Conservation (phyloP, 2,113 vertebrate genomes). For the Semnornis frantzii region DNA sequence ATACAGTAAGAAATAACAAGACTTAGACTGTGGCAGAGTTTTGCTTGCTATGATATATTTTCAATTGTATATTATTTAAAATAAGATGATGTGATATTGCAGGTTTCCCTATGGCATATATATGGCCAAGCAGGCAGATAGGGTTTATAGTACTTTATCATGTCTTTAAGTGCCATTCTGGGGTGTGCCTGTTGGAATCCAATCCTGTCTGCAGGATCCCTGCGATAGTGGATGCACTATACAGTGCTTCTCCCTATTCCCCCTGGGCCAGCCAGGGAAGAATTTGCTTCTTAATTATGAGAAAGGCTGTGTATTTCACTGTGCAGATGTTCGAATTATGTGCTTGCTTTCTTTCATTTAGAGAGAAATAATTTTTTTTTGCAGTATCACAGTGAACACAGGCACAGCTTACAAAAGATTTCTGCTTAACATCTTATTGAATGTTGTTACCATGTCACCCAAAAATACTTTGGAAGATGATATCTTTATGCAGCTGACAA, state of each 20-base stretch:
- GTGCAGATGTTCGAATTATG: slow-evolving; percentile 24
- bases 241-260: background rate
- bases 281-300: background rate
- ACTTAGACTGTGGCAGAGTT: background rate
- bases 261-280: background rate
- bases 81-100: background rate
- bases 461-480: slow-evolving; percentile 63
- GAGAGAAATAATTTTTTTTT: slow-evolving; percentile 49
- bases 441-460: slow-evolving; percentile 45
- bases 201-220: background rate
- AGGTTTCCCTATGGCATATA: background rate
- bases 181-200: slow-evolving; percentile 42
- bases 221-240: background rate
- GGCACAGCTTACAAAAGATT: slow-evolving; percentile 28
- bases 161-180: slow-evolving; percentile 18
- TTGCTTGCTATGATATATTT: background rate
- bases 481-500: slow-evolving; percentile 65
- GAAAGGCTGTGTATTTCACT: slow-evolving; percentile 19
- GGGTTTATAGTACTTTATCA: background rate
- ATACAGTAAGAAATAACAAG: background rate
- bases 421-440: slow-evolving; percentile 33
- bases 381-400: background rate
- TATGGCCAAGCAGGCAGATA: background rate
- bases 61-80: background rate
- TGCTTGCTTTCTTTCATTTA: background rate